Base-by-base conservation (phyloP, 2,888 invertebrate species). In the Lycaena phlaeas region DNA sequence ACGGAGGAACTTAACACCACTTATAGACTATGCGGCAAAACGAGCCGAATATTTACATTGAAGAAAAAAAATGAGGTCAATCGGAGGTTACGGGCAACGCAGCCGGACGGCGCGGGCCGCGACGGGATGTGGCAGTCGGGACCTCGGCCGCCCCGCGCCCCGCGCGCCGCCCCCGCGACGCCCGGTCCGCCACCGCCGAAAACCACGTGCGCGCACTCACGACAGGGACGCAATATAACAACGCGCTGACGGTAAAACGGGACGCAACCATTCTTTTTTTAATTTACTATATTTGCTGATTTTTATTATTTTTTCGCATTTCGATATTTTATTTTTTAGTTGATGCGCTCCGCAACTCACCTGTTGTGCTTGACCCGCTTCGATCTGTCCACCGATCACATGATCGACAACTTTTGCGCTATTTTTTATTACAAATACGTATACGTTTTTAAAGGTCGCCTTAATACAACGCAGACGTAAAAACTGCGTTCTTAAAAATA, bases 321-420 rank as follows among this genome's bases (percentile, higher is more conserved):
- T 81, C 78, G 78, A 84, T 82, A 82, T 82, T 84, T 84, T 84
- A 82, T 84, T 84, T 84, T 84, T 82, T 82, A 84, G 84, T 82
- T 84, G 82, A 82, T 82, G 79, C 77, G 74, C 73, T 66, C 68
- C 73, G 69, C 71, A 71, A 66, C 72, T 79, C 82, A 82, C 82
- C 82, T 81, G 82, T 82, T 82, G 82, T 78, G 81, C 81, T 81
- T 82, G 82, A 82, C 82, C 82, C 77, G 72, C 64, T 82, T 78
- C 72, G 73, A 82, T 78, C 72, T 71, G 75, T 68, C 73, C 62
- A 61, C 59, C 64, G 76, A 74, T 75, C 77, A 78, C 71, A 72
- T 79, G 81, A 81, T 77, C 71, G 77, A 73, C 71, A 64, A 59
- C 62, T 74, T 70, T 66, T 40, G 30, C 64, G 63, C 68, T 73